These are phyloP conservation scores for Felis chaus DNA, from an alignment of 2,113 vertebrate species.

Conservation along the genomic window DNA sequence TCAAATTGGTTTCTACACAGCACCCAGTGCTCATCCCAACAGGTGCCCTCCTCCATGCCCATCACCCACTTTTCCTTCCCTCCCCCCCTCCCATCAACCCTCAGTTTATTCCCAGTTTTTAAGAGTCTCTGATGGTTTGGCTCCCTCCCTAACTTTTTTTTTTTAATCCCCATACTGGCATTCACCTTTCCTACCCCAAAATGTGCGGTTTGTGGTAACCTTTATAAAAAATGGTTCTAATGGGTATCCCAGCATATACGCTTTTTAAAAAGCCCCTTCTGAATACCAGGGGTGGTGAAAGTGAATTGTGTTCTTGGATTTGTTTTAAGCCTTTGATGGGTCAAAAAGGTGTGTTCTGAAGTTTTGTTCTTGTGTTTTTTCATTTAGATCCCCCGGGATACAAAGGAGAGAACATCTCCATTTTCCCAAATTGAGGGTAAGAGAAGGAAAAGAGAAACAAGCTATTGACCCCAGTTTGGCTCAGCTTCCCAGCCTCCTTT, in stretches of 20 bases:
- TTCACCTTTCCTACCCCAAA: slow-evolving; percentile 54
- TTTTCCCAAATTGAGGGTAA: background rate
- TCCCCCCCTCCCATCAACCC: no score
- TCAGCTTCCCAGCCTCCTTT: slow-evolving; percentile 50
- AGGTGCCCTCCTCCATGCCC: no score
- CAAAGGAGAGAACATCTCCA: background rate
- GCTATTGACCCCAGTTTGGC: slow-evolving; percentile 58
- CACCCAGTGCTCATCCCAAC: no score
- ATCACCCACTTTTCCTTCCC: no score
- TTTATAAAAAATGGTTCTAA: slow-evolving; percentile 42
- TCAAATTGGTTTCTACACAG: no score
- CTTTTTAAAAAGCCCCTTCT: background rate
- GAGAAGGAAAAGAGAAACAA: slow-evolving; percentile 47
- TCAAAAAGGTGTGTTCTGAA: background rate
- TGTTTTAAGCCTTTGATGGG: background rate
- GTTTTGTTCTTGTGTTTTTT: background rate
- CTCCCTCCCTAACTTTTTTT: background rate
- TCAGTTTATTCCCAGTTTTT: no score
- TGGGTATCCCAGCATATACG: background rate
- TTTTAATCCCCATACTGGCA: background rate
- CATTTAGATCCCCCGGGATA: background rate
- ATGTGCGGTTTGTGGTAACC: slow-evolving; percentile 63
- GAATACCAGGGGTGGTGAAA: slow-evolving; percentile 4
- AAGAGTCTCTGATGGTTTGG: no score
- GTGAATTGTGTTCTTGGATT: background rate